phyloP scores from a whole-genome alignment of 2,113 vertebrate genomes.

The Boleophthalmus pectinirostris region DNA sequence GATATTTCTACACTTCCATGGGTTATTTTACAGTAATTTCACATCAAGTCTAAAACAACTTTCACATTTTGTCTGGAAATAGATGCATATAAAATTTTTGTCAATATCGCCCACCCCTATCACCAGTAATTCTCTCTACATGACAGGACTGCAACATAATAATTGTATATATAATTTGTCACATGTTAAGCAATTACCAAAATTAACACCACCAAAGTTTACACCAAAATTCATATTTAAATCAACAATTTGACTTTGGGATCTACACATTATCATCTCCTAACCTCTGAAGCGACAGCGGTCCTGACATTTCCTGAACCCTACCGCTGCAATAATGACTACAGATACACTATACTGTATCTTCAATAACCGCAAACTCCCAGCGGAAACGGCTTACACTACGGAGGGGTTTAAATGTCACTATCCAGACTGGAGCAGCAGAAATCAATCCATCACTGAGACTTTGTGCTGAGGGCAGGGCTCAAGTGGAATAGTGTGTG shows the following conservation, averaged over 20 bases:
- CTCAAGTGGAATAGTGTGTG: slow-evolving; percentile 6
- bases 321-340: background rate
- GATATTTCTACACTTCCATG: no score
- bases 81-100: no score
- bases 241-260: background rate
- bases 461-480: slow-evolving; percentile 10
- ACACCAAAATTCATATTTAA: background rate
- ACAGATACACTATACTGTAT: slow-evolving; percentile 11
- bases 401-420: slow-evolving; percentile 42
- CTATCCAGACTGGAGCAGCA: background rate
- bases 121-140: background rate
- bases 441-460: slow-evolving; percentile 18
- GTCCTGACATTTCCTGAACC: slow-evolving; percentile 4
- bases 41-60: no score
- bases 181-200: no score
- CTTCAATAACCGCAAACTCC: slow-evolving; percentile 29
- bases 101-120: no score
- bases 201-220: no score
- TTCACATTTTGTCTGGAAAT: no score
- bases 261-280: background rate
- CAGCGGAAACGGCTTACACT: background rate
- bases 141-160: background rate
- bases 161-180: background rate
- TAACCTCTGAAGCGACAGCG: background rate
- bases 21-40: no score